Base-by-base conservation (phyloP, 2,888 invertebrate species). In the Luperina nickerlii region DNA sequence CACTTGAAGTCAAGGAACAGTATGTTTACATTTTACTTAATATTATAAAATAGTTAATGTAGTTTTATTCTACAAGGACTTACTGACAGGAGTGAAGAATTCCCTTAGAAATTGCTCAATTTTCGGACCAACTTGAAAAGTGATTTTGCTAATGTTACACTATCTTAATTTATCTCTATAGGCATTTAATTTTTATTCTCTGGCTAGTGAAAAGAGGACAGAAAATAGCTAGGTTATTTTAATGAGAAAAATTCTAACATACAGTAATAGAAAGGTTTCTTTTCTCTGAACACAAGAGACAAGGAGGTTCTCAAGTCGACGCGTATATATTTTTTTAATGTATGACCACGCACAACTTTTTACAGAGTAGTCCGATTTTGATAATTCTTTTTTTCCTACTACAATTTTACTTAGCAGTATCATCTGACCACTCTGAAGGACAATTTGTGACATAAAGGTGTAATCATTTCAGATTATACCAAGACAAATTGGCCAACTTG, bases 1-100 rank as follows among this genome's bases (percentile, higher is more conserved):
- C 98, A 57, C 97, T 98, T 51, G 99, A 98, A 96, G 98, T 98
- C 79, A 99, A 98, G 95, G 99, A 99, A 95, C 98, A 98, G 98
- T 98, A 95, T 97, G 98, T 97, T 60, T 6, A 57, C 24, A 38
- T 63, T 69, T 74, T 68, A 24, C 8, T 2, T 60, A 48, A 48
- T 38, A 38, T 6, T 70, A 24, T 24, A 65, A 24, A 65, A 38
- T 38, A 24, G 38, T 65, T 24, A 18, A 42, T 42, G 42, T 42
- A 63, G 27, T 63, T 63, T 32, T 9, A 32, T 32, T 32, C 18
- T 63, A 3, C 32, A 32, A 63, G 24, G 65, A 38, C 9, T 63
- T 20, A 32, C 32, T 63, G 32, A 32, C 20, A 38, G 63, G 18
- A 32, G 63, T 38, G 38, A 67, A 73, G 66, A 32, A 45, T 18